Evolutionary conservation across 2,797 vertebrate genomes (phyloP).

Genomic region (Sphaeramia orbicularis): DNA sequence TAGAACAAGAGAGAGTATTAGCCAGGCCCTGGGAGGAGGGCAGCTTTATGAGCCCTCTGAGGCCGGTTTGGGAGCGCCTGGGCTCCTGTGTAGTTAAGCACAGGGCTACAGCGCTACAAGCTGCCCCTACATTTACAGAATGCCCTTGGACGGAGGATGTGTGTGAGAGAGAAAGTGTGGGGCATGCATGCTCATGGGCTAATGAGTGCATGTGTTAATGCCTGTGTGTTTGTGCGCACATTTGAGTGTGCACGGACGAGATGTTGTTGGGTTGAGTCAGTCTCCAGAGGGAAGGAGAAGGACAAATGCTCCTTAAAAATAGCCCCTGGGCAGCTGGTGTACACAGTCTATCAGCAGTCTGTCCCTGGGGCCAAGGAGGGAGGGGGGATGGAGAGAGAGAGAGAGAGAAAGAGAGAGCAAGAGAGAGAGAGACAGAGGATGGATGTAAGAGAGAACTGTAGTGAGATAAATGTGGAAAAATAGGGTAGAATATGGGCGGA

Average conservation of each 20-base stretch:
- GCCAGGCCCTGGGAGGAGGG: slow-evolving; percentile 73
- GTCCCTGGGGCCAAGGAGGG: slow-evolving; percentile 80
- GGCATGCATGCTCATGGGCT: slow-evolving; percentile 81
- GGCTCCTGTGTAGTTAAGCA: slow-evolving; percentile 81
- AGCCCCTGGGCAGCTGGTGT: slow-evolving; percentile 88
- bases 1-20: slow-evolving; percentile 78
- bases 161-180: slow-evolving; percentile 74
- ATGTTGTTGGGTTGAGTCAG: slow-evolving; percentile 86
- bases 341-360: slow-evolving; percentile 87
- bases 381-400: slow-evolving; percentile 32
- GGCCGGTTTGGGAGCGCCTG: slow-evolving; percentile 66
- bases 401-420: slow-evolving; percentile 18
- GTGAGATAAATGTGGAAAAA: slow-evolving; percentile 73
- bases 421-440: slow-evolving; percentile 57
- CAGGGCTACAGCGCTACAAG: slow-evolving; percentile 73
- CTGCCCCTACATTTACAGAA: slow-evolving; percentile 82
- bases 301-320: slow-evolving; percentile 91
- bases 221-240: slow-evolving; percentile 75
- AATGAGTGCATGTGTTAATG: slow-evolving; percentile 87
- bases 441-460: slow-evolving; percentile 60
- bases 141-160: slow-evolving; percentile 83
- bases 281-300: slow-evolving; percentile 84
- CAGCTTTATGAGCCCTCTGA: slow-evolving; percentile 84
- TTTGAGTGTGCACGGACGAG: slow-evolving; percentile 68
- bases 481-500: slow-evolving; percentile 59